These are phyloP conservation scores for Pavo muticus DNA, from an alignment of 2,113 vertebrate genomes.

Conservation along the genomic window DNA sequence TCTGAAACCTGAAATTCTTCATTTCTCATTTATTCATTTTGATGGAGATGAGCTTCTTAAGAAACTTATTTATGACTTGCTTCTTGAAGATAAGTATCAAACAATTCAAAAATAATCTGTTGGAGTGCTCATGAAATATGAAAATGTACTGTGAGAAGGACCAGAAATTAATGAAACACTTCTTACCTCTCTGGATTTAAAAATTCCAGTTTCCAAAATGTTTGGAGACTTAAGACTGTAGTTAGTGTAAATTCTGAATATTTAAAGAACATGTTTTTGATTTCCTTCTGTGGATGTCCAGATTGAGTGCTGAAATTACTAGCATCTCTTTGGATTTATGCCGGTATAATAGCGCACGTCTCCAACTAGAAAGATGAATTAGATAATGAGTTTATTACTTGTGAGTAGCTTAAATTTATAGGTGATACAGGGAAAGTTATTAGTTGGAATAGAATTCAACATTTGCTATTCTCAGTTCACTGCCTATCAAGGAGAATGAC, in stretches of 20 bases:
- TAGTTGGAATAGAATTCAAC: neutral
- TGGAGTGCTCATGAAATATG: neutral
- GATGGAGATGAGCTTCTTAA: neutral
- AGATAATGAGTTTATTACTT: neutral
- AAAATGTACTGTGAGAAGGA: neutral
- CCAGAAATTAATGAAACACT: neutral
- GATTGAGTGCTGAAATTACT: neutral
- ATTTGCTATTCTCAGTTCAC: neutral
- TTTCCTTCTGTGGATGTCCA: neutral
- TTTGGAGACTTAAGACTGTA: neutral
- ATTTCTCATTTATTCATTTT: neutral
- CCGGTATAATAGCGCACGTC: neutral
- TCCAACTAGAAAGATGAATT: neutral
- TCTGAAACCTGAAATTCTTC: neutral
- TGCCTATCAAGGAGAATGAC: neutral
- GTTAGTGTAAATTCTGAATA: neutral
- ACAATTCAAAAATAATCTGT: neutral
- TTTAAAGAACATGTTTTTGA: neutral
- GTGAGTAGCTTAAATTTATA: neutral
- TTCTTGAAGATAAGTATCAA: neutral
- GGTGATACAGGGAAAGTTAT: neutral
- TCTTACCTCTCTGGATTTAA: neutral
- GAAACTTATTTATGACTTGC: neutral
- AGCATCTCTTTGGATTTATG: neutral
- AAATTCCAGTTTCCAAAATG: neutral